phyloP scores from a whole-genome alignment of 2,797 vertebrate genomes.

The Mus spretus region DNA sequence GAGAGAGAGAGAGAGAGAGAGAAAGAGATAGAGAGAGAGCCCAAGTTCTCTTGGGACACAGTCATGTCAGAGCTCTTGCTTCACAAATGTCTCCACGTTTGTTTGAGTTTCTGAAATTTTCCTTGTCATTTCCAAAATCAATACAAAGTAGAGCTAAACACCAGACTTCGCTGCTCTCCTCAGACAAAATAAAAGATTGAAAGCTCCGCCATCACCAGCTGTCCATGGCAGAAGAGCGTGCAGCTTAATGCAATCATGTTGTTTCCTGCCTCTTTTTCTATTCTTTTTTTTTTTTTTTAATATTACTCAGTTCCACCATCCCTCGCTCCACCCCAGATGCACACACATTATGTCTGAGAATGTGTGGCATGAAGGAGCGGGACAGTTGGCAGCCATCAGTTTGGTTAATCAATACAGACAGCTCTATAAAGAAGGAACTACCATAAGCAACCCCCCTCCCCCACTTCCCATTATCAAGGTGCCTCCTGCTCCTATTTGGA shows the following conservation, averaged over 20 bases:
- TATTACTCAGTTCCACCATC: constrained; percentile 60
- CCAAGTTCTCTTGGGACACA: constrained; percentile 6
- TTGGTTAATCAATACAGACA: constrained; percentile 56
- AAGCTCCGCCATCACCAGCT: constrained; percentile 74
- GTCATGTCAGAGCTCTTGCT: constrained; percentile 31
- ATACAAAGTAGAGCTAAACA: constrained; percentile 82
- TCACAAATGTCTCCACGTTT: constrained; percentile 45
- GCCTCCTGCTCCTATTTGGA: neutral
- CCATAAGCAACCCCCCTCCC: no score
- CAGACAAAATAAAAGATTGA: constrained; percentile 80
- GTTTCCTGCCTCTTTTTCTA: constrained; percentile 16
- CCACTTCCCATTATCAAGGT: neutral
- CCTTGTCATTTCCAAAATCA: constrained; percentile 83
- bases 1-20: no score
- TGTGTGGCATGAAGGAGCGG: neutral
- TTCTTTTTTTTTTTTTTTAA: constrained; percentile 36
- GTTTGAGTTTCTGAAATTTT: constrained; percentile 79
- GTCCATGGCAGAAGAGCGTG: constrained; percentile 71
- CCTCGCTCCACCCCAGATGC: constrained; percentile 67
- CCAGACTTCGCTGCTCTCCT: constrained; percentile 77
- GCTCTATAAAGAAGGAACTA: neutral
- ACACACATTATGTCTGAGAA: constrained; percentile 56
- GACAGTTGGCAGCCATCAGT: constrained; percentile 53
- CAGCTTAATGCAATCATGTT: constrained; percentile 68
- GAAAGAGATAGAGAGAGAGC: neutral